Conservation (phyloP, 35 echinoderm and acorn worm genomes). For the Holothuria glaberrima region DNA sequence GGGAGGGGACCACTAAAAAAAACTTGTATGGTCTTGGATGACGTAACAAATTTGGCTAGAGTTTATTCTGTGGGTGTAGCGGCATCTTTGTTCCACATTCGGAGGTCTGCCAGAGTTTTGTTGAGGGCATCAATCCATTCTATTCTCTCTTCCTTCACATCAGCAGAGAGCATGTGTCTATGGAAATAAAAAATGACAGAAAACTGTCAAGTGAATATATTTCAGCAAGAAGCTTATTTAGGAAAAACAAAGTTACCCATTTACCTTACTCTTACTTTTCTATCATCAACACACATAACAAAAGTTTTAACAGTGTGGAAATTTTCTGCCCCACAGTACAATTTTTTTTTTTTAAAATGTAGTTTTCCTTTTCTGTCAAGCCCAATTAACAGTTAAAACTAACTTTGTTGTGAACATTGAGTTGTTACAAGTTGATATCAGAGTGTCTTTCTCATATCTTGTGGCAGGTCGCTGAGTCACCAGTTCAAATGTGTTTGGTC, state of each 20-base stretch:
- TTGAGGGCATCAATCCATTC: slow-evolving; percentile 89
- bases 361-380: not conserved
- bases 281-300: no score
- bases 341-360: no score
- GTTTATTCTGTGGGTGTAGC: slow-evolving; percentile 31
- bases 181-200: not conserved
- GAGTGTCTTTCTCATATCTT: slow-evolving; percentile 69
- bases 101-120: slow-evolving; percentile 83
- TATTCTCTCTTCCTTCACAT: slow-evolving; percentile 89
- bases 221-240: no score
- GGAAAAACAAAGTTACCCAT: no score
- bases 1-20: no score
- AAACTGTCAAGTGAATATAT: no score
- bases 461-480: slow-evolving; percentile 71
- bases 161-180: slow-evolving; percentile 91
- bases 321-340: no score
- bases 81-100: slow-evolving; percentile 92
- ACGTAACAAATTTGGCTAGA: no score
- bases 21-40: no score
- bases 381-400: slow-evolving; percentile 30
- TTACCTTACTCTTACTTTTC: no score
- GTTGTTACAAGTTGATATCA: slow-evolving; percentile 70
- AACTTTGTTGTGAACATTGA: slow-evolving; percentile 79
- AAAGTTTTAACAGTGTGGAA: no score
- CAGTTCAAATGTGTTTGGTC: slow-evolving; percentile 97